Evolutionary conservation across 2,888 invertebrate genomes (phyloP).

Genomic region (Euplagia quadripunctaria): DNA sequence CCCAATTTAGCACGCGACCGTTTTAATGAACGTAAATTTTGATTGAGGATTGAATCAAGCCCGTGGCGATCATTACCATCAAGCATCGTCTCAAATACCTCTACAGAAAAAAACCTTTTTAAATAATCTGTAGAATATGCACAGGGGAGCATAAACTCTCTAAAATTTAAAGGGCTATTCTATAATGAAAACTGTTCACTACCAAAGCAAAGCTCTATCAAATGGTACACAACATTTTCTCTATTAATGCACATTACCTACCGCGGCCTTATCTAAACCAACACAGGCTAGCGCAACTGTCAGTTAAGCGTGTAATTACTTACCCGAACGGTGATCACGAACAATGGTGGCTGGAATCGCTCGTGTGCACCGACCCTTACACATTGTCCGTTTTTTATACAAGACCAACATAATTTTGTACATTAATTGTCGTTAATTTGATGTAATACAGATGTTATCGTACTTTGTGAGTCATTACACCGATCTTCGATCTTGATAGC

Average conservation of each 20-base stretch:
- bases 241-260: not conserved
- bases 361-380: constrained; percentile 61
- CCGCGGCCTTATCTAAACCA: constrained; percentile 26
- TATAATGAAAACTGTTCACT: no score
- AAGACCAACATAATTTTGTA: constrained; percentile 27
- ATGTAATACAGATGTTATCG: constrained; percentile 13
- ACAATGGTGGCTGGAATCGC: constrained; percentile 54
- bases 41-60: no score
- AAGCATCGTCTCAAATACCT: no score
- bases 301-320: constrained; percentile 66
- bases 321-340: constrained; percentile 49
- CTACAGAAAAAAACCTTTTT: not conserved
- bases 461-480: constrained; percentile 8
- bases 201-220: not conserved
- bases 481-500: not conserved
- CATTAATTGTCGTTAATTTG: constrained; percentile 29
- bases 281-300: constrained; percentile 44
- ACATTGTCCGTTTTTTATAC: constrained; percentile 29
- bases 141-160: not conserved
- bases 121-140: not conserved
- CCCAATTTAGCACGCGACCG: no score
- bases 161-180: not conserved
- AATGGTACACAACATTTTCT: not conserved
- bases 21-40: no score
- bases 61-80: no score